Evolutionary conservation across 2,797 vertebrate genomes (phyloP).

Genomic region (Triplophysa bombifrons): DNA sequence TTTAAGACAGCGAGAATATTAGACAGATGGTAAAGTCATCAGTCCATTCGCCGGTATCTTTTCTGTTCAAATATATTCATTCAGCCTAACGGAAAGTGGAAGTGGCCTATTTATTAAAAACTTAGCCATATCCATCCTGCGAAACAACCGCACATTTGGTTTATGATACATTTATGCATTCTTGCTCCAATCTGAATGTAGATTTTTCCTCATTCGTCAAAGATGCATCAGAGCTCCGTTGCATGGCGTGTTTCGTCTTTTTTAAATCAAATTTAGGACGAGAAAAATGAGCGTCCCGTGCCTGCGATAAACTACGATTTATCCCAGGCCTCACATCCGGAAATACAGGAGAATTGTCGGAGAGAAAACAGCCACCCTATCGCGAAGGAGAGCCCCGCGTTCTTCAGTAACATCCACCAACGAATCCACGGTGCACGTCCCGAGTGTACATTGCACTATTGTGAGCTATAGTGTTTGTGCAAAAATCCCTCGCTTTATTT

Average conservation of each 20-base stretch:
- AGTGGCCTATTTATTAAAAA: conserved; percentile 36
- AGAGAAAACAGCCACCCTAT: conserved; percentile 59
- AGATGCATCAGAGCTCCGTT: background rate
- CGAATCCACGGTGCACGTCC: conserved; percentile 25
- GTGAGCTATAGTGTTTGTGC: conserved; percentile 23
- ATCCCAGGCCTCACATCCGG: conserved; percentile 71
- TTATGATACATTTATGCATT: conserved; percentile 27
- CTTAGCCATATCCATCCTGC: conserved; percentile 1
- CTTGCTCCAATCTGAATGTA: background rate
- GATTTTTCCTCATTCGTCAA: conserved; percentile 12
- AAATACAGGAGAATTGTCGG: conserved; percentile 58
- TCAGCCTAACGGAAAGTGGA: conserved; percentile 5
- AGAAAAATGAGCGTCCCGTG: conserved; percentile 10
- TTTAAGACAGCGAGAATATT: background rate
- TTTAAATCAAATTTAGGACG: background rate
- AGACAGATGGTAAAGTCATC: background rate
- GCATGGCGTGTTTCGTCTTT: conserved; percentile 9
- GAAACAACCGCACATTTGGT: conserved; percentile 49
- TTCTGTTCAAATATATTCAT: background rate
- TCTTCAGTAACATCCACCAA: conserved; percentile 31
- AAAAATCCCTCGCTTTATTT: conserved; percentile 25
- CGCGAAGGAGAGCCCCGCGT: conserved; percentile 28
- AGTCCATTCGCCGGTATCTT: background rate
- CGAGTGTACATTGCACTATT: conserved; percentile 11
- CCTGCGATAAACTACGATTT: conserved; percentile 52